A percentile compares a stretch with the other conserved stretches of the same genome.
Conservation (phyloP, 2,888 invertebrate genomes). For the Chloroclysta siterata region DNA sequence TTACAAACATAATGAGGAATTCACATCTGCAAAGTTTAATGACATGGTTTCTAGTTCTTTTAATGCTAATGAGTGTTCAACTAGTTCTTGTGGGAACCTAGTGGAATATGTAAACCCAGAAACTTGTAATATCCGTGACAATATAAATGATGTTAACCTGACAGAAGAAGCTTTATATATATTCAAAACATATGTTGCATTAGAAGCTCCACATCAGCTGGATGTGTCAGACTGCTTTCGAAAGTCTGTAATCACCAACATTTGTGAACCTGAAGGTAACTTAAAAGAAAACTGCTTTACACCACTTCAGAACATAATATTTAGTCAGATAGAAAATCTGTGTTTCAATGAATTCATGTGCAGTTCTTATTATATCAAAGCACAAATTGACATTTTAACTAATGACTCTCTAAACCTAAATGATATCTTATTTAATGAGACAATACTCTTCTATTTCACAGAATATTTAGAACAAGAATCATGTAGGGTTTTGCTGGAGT, state of each 20-base stretch:
- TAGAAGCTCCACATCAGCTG: constrained; percentile 86
- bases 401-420: constrained; percentile 91
- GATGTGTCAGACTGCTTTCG: constrained; percentile 85
- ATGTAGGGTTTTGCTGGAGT: constrained; percentile 89
- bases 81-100: constrained; percentile 68
- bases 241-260: constrained; percentile 86
- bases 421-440: constrained; percentile 96
- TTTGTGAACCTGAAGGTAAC: constrained; percentile 87
- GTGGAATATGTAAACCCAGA: constrained; percentile 45
- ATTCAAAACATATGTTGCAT: constrained; percentile 91
- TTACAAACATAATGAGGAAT: constrained; percentile 47
- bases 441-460: constrained; percentile 96
- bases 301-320: constrained; percentile 88
- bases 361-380: constrained; percentile 95
- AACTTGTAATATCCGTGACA: constrained; percentile 30
- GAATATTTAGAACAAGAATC: constrained; percentile 97
- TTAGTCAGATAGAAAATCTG: constrained; percentile 88
- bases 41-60: constrained; percentile 46
- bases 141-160: constrained; percentile 55
- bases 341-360: constrained; percentile 92
- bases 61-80: constrained; percentile 57
- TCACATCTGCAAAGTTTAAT: constrained; percentile 53
- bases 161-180: constrained; percentile 88
- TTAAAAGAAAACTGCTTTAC: constrained; percentile 89
- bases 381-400: constrained; percentile 96